Conservation (phyloP, 2,888 invertebrate species). For the Helleia helle region DNA sequence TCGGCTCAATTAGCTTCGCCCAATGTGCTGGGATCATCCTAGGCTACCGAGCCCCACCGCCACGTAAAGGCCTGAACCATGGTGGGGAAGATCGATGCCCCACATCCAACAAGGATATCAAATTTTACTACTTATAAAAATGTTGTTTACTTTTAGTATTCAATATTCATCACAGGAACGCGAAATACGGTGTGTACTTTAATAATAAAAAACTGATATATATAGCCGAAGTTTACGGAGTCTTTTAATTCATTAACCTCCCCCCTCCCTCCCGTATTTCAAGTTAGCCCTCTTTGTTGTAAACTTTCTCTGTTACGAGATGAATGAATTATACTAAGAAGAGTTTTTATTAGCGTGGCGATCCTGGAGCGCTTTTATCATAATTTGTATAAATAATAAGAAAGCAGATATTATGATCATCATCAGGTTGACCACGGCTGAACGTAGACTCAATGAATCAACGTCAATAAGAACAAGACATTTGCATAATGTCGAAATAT, state of each 20-base stretch:
- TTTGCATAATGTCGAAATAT: no score
- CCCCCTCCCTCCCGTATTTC: not conserved
- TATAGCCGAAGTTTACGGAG: not conserved
- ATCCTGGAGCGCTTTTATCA: not conserved
- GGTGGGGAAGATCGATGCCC: no score
- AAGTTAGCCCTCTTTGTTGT: not conserved
- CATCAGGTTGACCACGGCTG: no score
- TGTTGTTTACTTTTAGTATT: no score
- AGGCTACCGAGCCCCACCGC: no score
- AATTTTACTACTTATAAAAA: not conserved
- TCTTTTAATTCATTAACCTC: not conserved
- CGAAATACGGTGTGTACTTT: not conserved
- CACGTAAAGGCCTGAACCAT: no score
- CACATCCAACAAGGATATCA: no score
- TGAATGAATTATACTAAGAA: not conserved
- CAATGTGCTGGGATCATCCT: no score
- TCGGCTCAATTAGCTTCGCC: no score
- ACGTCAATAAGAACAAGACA: no score
- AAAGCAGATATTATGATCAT: not conserved
- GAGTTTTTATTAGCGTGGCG: not conserved
- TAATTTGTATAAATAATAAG: not conserved
- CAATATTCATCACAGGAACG: not conserved
- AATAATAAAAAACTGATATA: not conserved
- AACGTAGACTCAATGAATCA: no score
- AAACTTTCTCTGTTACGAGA: not conserved